These are phyloP conservation scores for Holothuria scabra DNA, from an alignment of 53 echinoderm and acorn worm genomes.

Conservation along the genomic window DNA sequence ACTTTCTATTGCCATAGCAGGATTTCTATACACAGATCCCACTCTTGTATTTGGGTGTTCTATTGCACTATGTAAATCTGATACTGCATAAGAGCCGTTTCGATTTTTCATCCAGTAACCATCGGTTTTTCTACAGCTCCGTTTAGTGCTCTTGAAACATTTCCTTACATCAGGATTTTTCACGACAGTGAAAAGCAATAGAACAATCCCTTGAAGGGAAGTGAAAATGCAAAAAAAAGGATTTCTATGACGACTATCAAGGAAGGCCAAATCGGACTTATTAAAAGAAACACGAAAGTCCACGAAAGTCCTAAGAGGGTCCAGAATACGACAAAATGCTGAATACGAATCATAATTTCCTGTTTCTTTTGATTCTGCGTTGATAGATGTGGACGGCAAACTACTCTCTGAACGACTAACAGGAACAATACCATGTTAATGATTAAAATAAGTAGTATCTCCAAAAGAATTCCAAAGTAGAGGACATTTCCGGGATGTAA, in stretches of 20 bases:
- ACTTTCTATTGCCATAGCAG: too few relatives aligned
- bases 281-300: slow-evolving; percentile 10
- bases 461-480: slow-evolving; percentile 28
- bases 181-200: not conserved
- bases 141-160: not conserved
- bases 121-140: too few relatives aligned
- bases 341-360: slow-evolving; percentile 6
- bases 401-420: not conserved
- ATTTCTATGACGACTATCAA: not conserved
- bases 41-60: too few relatives aligned
- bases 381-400: not conserved
- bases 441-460: not conserved
- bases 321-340: slow-evolving; percentile 21
- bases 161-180: slow-evolving; percentile 3
- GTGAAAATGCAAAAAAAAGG: slow-evolving; percentile 5
- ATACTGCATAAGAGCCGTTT: too few relatives aligned
- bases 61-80: too few relatives aligned
- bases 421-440: not conserved
- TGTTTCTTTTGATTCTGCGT: not conserved
- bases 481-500: not conserved
- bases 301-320: slow-evolving; percentile 7
- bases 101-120: too few relatives aligned
- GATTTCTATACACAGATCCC: too few relatives aligned
- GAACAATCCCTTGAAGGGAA: not conserved
- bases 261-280: not conserved